These are phyloP conservation scores for Selenia dentaria DNA, from an alignment of 2,888 invertebrate genomes.

Conservation along the genomic window DNA sequence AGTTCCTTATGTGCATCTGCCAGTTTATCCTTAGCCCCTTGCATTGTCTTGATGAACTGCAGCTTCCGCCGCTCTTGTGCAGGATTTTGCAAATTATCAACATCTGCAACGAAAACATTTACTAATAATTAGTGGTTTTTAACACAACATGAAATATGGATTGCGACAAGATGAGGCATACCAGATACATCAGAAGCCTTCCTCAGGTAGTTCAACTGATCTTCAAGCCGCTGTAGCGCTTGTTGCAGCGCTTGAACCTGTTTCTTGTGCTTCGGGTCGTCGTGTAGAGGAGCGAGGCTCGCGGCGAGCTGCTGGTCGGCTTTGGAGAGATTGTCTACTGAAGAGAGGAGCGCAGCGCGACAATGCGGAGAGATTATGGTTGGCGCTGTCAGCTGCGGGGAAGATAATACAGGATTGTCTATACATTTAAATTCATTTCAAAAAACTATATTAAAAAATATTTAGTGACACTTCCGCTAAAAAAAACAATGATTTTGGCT, in stretches of 20 bases:
- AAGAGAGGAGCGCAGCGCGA: slow-evolving; percentile 39
- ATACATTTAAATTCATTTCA: too few relatives aligned
- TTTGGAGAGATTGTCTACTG: slow-evolving; percentile 36
- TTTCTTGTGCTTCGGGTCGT: slow-evolving; percentile 20
- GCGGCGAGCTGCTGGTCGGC: slow-evolving; percentile 30
- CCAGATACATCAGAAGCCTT: slow-evolving; percentile 6
- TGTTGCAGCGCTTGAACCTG: slow-evolving; percentile 25
- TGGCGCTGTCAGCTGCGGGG: neutral
- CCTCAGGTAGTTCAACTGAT: slow-evolving; percentile 13
- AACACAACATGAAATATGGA: neutral
- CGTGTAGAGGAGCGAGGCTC: slow-evolving; percentile 19
- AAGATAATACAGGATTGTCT: slow-evolving; percentile 27
- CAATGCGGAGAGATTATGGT: slow-evolving; percentile 21
- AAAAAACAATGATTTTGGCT: too few relatives aligned
- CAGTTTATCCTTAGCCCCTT: slow-evolving; percentile 24
- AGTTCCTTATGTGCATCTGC: slow-evolving; percentile 25
- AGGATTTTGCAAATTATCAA: slow-evolving; percentile 1
- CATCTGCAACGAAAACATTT: slow-evolving; percentile 1
- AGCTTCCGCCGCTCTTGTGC: slow-evolving; percentile 25
- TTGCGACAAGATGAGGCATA: neutral
- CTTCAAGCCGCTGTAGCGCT: slow-evolving; percentile 34
- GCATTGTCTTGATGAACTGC: slow-evolving; percentile 26
- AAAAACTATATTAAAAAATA: too few relatives aligned
- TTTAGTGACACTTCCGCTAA: too few relatives aligned
- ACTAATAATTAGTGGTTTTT: neutral